Base-by-base conservation (phyloP, 2,113 vertebrate genomes). In the Bubo bubo region DNA sequence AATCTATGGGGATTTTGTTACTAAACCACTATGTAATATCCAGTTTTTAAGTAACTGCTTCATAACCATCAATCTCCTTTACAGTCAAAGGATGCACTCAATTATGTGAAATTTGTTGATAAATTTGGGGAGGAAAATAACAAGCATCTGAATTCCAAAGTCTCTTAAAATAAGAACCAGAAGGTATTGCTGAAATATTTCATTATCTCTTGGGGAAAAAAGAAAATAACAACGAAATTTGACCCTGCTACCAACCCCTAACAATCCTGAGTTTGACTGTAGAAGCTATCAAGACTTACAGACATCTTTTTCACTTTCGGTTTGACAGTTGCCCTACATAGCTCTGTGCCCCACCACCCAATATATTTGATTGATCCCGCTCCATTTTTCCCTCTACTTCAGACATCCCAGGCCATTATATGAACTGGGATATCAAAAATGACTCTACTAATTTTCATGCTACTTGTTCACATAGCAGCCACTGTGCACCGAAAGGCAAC, bases 21-120 rank as follows among this genome's bases (percentile, higher is more conserved):
- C 79, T 95, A 92, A 97, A 91, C 70, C 35, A 85, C 95, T 72
- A 55, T 72, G 83, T 58, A 85, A 84, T 67, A 97, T 39, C 26
- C 56, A 77, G 72, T 68, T 97, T 98, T 88, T 92, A 96, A 96
- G 94, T 94, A 96, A 94, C 68, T 84, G 35, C 63, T 97, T 96
- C 95, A 84, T 86, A 94, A 96, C 71, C 52, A 86, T 50, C 52
- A 76, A 43, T 19, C 45, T 79, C 63, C 88, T 90, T 91, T 82
- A 63, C 26, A 93, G 92, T 85, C 80, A 85, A 59, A 93, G 56
- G 71, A 93, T 79, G 16, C 30, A 74, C n/a, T 79, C 72, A 28
- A 27, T 84, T 86, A 79, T 16, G 9, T 49, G 92, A 63, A 95
- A 96, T 93, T 81, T 90, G 60, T 73, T 71, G 84, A 94, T 28